Percentiles rank a stretch among this genome's conserved stretches.
These are phyloP conservation scores for Tichodroma muraria DNA, from an alignment of 2,113 vertebrate species.

Conservation along the genomic window DNA sequence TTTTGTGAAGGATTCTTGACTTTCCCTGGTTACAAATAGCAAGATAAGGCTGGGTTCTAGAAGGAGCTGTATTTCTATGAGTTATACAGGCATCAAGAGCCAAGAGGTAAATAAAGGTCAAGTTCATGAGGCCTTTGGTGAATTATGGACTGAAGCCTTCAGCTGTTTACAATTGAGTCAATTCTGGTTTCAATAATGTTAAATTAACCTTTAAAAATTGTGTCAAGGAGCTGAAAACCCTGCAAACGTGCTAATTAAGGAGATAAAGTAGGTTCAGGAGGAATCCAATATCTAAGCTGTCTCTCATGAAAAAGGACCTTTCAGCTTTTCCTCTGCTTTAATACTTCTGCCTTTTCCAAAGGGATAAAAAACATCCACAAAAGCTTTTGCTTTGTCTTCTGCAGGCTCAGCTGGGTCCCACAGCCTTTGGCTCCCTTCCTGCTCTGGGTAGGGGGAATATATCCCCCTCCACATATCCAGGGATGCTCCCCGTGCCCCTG, in stretches of 20 bases:
- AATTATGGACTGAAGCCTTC: neutral
- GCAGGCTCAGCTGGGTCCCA: neutral
- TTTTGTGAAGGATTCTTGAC: neutral
- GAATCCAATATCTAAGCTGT: neutral
- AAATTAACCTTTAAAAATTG: constrained; percentile 43
- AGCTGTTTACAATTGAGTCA: neutral
- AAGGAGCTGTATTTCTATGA: neutral
- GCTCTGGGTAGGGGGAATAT: neutral
- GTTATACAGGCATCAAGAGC: neutral
- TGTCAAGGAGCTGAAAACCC: constrained; percentile 24
- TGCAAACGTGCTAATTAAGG: constrained; percentile 8
- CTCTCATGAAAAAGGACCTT: neutral
- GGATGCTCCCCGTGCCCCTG: neutral
- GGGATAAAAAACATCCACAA: neutral
- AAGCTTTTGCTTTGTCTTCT: neutral
- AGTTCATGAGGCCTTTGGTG: neutral
- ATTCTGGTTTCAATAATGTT: constrained; percentile 9
- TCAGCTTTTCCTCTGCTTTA: neutral
- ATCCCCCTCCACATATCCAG: too few species aligned
- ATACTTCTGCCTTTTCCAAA: neutral
- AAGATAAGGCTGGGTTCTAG: neutral
- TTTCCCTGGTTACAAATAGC: neutral
- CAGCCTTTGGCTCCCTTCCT: neutral
- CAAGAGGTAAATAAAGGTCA: neutral
- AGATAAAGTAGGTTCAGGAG: constrained; percentile 15